A percentile compares a stretch with the other conserved stretches of the same genome.
Conservation (phyloP, 2,888 invertebrate genomes). For the Apeira syringaria region DNA sequence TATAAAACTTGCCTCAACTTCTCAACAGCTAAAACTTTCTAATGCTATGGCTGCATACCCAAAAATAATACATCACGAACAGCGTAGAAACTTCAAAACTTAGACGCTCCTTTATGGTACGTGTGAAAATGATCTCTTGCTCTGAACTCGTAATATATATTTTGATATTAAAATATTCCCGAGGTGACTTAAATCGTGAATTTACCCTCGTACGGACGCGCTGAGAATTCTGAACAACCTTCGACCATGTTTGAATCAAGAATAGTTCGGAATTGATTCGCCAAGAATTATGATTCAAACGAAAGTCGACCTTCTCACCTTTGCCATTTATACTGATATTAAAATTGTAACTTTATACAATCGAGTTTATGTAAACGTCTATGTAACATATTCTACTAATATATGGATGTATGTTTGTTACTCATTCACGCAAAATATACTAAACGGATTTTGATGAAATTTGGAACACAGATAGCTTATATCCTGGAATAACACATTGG, state of each 20-base stretch:
- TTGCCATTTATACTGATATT: slow-evolving; percentile 6
- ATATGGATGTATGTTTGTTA: too few species aligned
- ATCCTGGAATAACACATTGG: too few species aligned
- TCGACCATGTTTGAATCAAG: slow-evolving; percentile 19
- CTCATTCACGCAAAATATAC: too few species aligned
- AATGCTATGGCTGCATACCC: slow-evolving; percentile 57
- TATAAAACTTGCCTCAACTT: slow-evolving; percentile 66
- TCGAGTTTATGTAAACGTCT: not conserved
- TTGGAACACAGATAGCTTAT: too few species aligned
- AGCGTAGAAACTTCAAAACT: slow-evolving; percentile 44
- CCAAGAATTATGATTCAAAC: slow-evolving; percentile 27
- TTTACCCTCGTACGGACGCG: slow-evolving; percentile 30
- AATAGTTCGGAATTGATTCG: slow-evolving; percentile 27
- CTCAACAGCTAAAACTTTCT: slow-evolving; percentile 65
- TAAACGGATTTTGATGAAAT: too few species aligned
- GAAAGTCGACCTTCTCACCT: slow-evolving; percentile 17
- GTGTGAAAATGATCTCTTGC: slow-evolving; percentile 39
- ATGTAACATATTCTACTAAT: too few species aligned
- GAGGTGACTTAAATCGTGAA: slow-evolving; percentile 38
- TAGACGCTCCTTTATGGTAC: slow-evolving; percentile 33
- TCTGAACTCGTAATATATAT: slow-evolving; percentile 37
- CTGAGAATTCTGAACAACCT: slow-evolving; percentile 36
- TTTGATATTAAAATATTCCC: slow-evolving; percentile 42
- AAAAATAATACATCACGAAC: slow-evolving; percentile 54
- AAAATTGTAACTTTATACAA: not conserved